Percentiles rank a stretch among this genome's conserved stretches.
Conservation (phyloP, 2,113 vertebrate species). For the Hypocryptadius cinnamomeus region DNA sequence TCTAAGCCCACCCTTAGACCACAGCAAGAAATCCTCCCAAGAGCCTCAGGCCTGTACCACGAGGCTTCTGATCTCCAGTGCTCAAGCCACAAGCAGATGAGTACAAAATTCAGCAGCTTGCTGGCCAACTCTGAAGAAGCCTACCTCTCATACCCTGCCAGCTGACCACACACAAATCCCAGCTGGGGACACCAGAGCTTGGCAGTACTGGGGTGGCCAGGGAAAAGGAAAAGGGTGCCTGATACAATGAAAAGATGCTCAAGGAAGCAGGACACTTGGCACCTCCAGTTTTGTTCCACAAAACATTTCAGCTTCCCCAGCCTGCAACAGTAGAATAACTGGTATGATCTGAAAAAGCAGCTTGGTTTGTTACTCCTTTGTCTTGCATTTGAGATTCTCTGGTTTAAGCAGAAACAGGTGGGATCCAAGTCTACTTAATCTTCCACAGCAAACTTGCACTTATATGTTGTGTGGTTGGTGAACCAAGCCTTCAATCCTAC, state of each 20-base stretch:
- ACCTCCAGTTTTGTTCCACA: neutral
- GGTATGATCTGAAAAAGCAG: neutral
- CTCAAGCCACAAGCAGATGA: neutral
- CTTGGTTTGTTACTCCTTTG: neutral
- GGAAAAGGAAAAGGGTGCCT: neutral
- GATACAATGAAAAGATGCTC: neutral
- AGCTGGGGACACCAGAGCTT: neutral
- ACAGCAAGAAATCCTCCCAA: accelerated
- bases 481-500: neutral
- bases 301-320: neutral
- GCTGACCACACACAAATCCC: neutral
- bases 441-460: neutral
- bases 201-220: neutral
- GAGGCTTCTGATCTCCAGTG: neutral
- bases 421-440: neutral
- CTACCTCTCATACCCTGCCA: neutral
- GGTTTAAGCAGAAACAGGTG: neutral
- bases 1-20: neutral
- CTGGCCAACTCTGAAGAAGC: neutral
- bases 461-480: neutral
- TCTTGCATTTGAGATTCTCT: neutral
- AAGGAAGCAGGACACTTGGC: neutral
- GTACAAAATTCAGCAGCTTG: neutral
- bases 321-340: neutral
- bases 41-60: neutral